These are phyloP conservation scores for Drosophila acutilabella DNA, from an alignment of 2,888 invertebrate genomes.

Conservation along the genomic window DNA sequence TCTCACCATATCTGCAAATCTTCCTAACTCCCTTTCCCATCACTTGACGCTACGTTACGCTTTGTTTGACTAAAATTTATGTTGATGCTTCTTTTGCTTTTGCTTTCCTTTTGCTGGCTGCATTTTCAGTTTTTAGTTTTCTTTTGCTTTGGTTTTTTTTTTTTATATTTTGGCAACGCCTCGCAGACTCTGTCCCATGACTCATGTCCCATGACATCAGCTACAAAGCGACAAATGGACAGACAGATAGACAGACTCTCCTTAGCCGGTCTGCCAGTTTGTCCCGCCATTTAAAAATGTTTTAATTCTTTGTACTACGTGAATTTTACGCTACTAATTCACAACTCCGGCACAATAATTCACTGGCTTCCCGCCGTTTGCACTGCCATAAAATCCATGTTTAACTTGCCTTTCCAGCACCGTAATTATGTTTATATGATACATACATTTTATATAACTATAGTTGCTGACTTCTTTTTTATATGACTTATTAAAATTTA, in stretches of 20 bases:
- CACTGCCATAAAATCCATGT: conserved; percentile 56
- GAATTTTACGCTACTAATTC: conserved; percentile 37
- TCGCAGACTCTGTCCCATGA: conserved; percentile 55
- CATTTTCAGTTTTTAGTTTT: conserved; percentile 33
- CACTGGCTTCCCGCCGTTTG: conserved; percentile 48
- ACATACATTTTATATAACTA: conserved; percentile 30
- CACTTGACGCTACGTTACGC: conserved; percentile 61
- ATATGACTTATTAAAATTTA: conserved; percentile 69
- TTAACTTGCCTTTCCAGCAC: conserved; percentile 51
- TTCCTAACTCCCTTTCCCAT: neutral
- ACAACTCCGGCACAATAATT: conserved; percentile 57
- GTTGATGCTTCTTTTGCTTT: conserved; percentile 68
- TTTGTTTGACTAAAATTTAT: conserved; percentile 80
- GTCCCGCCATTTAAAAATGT: conserved; percentile 56
- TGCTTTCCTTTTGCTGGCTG: conserved; percentile 22
- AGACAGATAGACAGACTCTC: conserved; percentile 4
- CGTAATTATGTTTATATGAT: conserved; percentile 62
- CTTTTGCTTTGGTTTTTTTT: conserved; percentile 8
- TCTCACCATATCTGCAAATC: neutral
- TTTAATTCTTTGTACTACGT: conserved; percentile 59
- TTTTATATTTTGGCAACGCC: conserved; percentile 55
- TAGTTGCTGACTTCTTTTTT: conserved; percentile 32
- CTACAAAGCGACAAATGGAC: conserved; percentile 19
- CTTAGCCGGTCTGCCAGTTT: conserved; percentile 48
- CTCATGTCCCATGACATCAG: conserved; percentile 50